phyloP scores from a whole-genome alignment of 1,140 invertebrate genomes.

The Chlorops oryzae region DNA sequence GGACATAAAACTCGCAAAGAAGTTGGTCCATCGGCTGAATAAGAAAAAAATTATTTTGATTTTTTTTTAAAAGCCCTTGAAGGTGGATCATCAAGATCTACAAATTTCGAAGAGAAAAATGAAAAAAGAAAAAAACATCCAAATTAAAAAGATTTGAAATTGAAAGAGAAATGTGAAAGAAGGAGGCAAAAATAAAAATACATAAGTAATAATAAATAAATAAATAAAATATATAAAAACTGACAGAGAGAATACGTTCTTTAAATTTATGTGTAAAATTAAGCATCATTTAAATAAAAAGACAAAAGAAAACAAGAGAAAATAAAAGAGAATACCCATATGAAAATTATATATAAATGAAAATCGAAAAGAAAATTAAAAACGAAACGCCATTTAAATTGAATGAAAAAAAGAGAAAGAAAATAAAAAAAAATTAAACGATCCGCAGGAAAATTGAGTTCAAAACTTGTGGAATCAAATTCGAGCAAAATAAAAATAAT shows the following conservation, averaged over 20 bases:
- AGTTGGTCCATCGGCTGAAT: conserved; percentile 19
- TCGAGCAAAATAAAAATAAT: too few relatives aligned
- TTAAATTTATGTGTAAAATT: conserved; percentile 26
- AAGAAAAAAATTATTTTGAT: conserved; percentile 36
- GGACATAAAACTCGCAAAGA: conserved; percentile 85
- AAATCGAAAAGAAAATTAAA: neutral
- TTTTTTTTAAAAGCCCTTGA: neutral
- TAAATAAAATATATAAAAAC: conserved; percentile 15
- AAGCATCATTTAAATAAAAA: conserved; percentile 36
- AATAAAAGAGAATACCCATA: neutral
- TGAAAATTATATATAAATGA: conserved; percentile 25
- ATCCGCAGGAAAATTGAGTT: too few relatives aligned
- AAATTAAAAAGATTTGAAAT: neutral
- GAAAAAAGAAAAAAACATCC: conserved; percentile 10
- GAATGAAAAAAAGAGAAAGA: too few relatives aligned
- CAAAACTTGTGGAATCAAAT: too few relatives aligned
- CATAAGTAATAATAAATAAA: conserved; percentile 11
- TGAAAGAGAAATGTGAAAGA: conserved; percentile 10
- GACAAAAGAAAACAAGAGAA: neutral
- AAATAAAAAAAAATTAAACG: too few relatives aligned
- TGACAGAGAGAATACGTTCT: conserved; percentile 23
- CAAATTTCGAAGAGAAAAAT: conserved; percentile 1
- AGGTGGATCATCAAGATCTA: neutral
- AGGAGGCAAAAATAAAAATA: conserved; percentile 14
- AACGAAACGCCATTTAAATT: neutral